A percentile compares a stretch with the other conserved stretches of the same genome.
phyloP scores from a whole-genome alignment of 2,888 invertebrate species.

The Nebria salina region DNA sequence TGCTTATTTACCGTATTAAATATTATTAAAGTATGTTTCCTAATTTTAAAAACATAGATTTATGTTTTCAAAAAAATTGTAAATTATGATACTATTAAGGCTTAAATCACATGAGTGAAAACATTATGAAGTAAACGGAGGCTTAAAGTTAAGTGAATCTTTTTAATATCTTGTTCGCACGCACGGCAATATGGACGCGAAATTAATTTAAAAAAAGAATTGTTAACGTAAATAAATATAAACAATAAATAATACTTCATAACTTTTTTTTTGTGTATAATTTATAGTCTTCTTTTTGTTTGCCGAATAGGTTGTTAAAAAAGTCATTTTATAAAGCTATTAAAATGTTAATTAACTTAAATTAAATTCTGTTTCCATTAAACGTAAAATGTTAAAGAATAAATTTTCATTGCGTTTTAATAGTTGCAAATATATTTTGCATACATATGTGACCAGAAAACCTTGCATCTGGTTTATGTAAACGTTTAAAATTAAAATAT shows the following conservation, averaged over 20 bases:
- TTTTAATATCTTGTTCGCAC: background rate
- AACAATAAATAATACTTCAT: background rate
- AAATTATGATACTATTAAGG: too few relatives aligned
- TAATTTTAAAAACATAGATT: too few relatives aligned
- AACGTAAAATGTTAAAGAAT: background rate
- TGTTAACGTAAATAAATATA: background rate
- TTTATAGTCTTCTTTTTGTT: background rate
- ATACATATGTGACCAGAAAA: background rate
- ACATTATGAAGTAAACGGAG: too few relatives aligned
- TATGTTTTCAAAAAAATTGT: too few relatives aligned
- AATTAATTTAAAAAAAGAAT: background rate
- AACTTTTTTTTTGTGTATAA: background rate
- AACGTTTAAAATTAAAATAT: background rate
- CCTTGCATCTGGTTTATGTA: background rate
- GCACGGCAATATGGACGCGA: background rate
- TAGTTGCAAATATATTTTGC: background rate
- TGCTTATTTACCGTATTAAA: too few relatives aligned
- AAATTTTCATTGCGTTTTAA: background rate
- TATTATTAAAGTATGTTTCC: too few relatives aligned
- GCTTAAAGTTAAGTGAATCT: too few relatives aligned
- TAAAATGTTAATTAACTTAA: background rate
- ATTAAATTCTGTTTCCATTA: background rate
- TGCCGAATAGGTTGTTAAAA: background rate
- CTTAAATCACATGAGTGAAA: too few relatives aligned
- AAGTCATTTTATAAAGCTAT: background rate